Evolutionary conservation across 2,888 invertebrate genomes (phyloP), one percentile per base, ranked within the genome.

Genomic region (Apodemia mormo): DNA sequence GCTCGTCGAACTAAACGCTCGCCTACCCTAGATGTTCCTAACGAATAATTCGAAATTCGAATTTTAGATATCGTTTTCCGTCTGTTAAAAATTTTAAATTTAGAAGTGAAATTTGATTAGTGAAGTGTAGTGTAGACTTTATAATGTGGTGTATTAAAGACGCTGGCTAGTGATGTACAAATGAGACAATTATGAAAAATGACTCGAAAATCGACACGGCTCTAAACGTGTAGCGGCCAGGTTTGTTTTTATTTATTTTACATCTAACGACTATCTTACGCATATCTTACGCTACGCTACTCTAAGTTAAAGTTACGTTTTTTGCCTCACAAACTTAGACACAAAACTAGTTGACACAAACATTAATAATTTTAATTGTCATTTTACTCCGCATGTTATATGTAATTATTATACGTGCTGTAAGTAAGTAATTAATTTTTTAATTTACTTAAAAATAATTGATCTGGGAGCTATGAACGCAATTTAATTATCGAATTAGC

Each of bases 141-240:
- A 88, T 80, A 76, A 89, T 89, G 90, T 90, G 87, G 80, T 82
- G 78, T 75, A 75, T 81, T 78, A 80, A 81, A 75, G 90, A 88
- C 78, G 87, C 84, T 75, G 88, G 88, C 75, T 89, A 86, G 83
- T 71, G 72, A 71, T 81, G 79, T 73, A 73, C 72, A 76, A 58
- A 82, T 80, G 80, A 74, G 66, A 74, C 73, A 78, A 81, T 76
- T 82, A 83, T 85, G 81, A 82, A 81, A 84, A 80, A 88, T 85
- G 74, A 77, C 75, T 66, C 76, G 76, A 78, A 72, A 77, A 70
- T 71, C 75, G 75, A 76, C 72, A 78, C 81, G 79, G 72, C 77
- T 78, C 77, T 85, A 82, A 85, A 77, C 76, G 79, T 78, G 78
- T 79, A 78, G 80, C 80, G 78, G 85, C 86, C 85, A 85, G 85